A percentile compares a stretch with the other conserved stretches of the same genome.
These are phyloP conservation scores for Tetragnatha montana DNA, from an alignment of 2,888 invertebrate genomes.

Conservation along the genomic window DNA sequence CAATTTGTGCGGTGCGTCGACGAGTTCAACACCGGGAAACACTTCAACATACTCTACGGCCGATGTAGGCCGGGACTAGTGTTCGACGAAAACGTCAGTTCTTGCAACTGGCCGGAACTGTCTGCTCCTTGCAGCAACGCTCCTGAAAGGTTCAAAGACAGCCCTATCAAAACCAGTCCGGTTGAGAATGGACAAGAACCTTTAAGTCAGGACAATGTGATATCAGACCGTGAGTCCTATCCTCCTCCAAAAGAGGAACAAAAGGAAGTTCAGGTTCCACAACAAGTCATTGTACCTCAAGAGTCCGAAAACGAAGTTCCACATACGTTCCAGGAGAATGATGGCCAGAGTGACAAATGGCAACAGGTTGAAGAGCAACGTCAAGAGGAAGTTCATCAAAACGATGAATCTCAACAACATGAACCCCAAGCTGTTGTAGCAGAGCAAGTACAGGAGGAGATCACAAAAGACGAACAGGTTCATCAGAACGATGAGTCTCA, in stretches of 20 bases:
- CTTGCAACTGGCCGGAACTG: constrained; percentile 69
- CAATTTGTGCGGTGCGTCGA: constrained; percentile 60
- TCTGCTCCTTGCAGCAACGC: constrained; percentile 56
- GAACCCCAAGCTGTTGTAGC: neutral
- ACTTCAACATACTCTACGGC: constrained; percentile 25
- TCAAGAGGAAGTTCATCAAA: neutral
- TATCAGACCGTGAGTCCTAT: neutral
- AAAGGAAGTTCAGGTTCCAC: constrained; percentile 2
- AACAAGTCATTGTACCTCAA: constrained; percentile 6
- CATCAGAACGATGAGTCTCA: neutral
- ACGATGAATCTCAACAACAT: constrained; percentile 1
- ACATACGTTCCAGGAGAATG: constrained; percentile 26
- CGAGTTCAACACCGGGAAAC: constrained; percentile 21
- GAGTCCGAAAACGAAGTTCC: neutral
- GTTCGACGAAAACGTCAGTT: constrained; percentile 61
- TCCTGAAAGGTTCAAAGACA: constrained; percentile 2
- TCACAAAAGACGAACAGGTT: constrained; percentile 6
- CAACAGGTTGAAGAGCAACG: neutral
- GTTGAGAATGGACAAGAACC: constrained; percentile 8
- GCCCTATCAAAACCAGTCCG: neutral
- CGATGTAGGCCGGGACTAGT: constrained; percentile 63
- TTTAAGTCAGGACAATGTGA: constrained; percentile 24
- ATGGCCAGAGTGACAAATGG: neutral
- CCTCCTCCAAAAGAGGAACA: constrained; percentile 29
- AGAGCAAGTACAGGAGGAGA: constrained; percentile 7